Percentiles rank a stretch among this genome's conserved stretches.
Evolutionary conservation across 2,797 vertebrate genomes (phyloP).

Genomic region (Sylvilagus floridanus): DNA sequence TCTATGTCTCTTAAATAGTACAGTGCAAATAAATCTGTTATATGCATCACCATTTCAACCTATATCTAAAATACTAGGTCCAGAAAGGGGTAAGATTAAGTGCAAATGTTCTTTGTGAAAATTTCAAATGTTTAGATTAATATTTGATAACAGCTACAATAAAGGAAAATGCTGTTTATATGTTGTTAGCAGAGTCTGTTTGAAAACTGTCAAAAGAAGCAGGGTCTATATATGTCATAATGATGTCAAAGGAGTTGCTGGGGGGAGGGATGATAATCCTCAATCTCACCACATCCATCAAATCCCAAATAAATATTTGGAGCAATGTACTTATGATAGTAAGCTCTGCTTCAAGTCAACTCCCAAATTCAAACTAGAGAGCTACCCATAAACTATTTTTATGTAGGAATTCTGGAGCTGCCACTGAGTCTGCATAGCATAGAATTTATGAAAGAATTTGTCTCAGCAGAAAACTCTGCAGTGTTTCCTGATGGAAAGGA

Average conservation of each 20-base stretch:
- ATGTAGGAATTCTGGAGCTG: conserved; percentile 15
- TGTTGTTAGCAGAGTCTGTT: neutral
- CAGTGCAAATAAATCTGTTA: neutral
- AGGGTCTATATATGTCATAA: neutral
- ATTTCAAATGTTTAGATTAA: neutral
- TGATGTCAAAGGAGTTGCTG: neutral
- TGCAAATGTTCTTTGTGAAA: neutral
- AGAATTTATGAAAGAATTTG: conserved; percentile 40
- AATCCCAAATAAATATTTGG: neutral
- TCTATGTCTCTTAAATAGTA: neutral
- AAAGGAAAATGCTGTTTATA: neutral
- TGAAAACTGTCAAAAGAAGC: conserved; percentile 5
- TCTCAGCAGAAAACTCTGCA: conserved; percentile 62
- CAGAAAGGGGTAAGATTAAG: neutral
- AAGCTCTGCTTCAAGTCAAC: neutral
- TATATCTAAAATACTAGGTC: neutral
- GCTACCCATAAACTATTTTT: conserved; percentile 7
- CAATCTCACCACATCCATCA: neutral
- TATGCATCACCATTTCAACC: neutral
- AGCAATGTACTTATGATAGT: neutral
- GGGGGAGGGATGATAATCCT: neutral
- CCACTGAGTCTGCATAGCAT: neutral
- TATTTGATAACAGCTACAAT: neutral
- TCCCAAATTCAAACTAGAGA: neutral
- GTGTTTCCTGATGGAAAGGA: conserved; percentile 39